Evolutionary conservation across 2,888 invertebrate species (phyloP).

Genomic region (Sinotaia quadrata): DNA sequence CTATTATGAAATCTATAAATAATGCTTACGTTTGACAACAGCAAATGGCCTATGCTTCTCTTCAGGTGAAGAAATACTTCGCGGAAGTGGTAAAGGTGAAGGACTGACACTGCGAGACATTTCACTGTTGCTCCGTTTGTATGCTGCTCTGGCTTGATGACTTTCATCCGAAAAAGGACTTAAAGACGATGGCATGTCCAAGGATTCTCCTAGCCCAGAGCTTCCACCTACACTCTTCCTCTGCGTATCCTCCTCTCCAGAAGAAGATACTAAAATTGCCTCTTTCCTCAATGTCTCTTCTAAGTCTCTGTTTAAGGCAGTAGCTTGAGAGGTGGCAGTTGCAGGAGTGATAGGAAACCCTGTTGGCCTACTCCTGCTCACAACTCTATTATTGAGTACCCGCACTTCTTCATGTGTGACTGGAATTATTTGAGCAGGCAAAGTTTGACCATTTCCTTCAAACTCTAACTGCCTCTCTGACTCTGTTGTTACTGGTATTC

Average conservation of each 20-base stretch:
- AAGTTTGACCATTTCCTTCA: no score
- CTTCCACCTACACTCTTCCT: slow-evolving; percentile 24
- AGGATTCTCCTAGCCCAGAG: slow-evolving; percentile 23
- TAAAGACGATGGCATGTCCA: slow-evolving; percentile 18
- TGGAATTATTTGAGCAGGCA: slow-evolving; percentile 20
- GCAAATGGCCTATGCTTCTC: slow-evolving; percentile 23
- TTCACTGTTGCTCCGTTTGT: slow-evolving; percentile 21
- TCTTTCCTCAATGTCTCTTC: slow-evolving; percentile 23
- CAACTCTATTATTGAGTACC: neutral
- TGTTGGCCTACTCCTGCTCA: neutral
- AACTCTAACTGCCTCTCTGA: no score
- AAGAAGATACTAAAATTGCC: neutral
- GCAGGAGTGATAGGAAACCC: neutral
- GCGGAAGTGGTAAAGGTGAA: slow-evolving; percentile 10
- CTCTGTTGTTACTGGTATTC: slow-evolving; percentile 9
- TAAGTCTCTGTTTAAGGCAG: neutral
- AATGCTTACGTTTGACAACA: slow-evolving; percentile 20
- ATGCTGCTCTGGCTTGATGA: neutral
- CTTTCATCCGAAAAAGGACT: neutral
- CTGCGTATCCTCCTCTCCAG: neutral
- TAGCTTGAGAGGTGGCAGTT: neutral
- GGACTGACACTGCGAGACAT: slow-evolving; percentile 26
- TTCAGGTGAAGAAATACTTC: slow-evolving; percentile 23
- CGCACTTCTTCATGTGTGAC: slow-evolving; percentile 14
- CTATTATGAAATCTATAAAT: no score